phyloP scores from a whole-genome alignment of 2,888 invertebrate species.

The Hoplodrina blanda region DNA sequence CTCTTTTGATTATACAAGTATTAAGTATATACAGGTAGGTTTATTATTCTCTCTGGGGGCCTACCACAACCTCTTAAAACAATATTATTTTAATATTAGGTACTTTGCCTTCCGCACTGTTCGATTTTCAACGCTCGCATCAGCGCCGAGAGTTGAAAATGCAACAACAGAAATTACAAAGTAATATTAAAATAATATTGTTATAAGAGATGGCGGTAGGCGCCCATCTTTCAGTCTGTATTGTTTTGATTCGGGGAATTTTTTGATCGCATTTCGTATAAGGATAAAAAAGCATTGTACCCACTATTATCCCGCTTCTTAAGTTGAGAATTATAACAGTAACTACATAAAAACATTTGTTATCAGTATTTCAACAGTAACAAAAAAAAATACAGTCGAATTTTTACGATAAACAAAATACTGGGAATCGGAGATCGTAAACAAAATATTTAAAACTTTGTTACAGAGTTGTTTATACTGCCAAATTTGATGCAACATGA shows the following conservation, averaged over 20 bases:
- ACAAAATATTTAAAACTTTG: background rate
- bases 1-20: too few species aligned
- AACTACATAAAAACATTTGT: background rate
- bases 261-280: background rate
- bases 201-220: too few species aligned
- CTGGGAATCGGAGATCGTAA: constrained; percentile 3
- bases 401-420: constrained; percentile 22
- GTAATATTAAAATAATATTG: too few species aligned
- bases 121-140: too few species aligned
- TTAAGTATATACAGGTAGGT: too few species aligned
- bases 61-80: too few species aligned
- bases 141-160: too few species aligned
- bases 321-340: too few species aligned
- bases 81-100: too few species aligned
- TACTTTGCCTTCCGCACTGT: too few species aligned
- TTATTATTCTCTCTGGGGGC: too few species aligned
- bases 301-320: background rate
- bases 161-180: too few species aligned
- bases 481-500: background rate
- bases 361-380: constrained; percentile 18
- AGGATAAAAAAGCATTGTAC: constrained; percentile 6
- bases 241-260: background rate
- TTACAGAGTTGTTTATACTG: background rate
- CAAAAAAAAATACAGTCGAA: background rate
- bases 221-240: background rate